These are phyloP conservation scores for Acanthacorydalis orientalis DNA, from an alignment of 2,888 invertebrate species.

Conservation along the genomic window DNA sequence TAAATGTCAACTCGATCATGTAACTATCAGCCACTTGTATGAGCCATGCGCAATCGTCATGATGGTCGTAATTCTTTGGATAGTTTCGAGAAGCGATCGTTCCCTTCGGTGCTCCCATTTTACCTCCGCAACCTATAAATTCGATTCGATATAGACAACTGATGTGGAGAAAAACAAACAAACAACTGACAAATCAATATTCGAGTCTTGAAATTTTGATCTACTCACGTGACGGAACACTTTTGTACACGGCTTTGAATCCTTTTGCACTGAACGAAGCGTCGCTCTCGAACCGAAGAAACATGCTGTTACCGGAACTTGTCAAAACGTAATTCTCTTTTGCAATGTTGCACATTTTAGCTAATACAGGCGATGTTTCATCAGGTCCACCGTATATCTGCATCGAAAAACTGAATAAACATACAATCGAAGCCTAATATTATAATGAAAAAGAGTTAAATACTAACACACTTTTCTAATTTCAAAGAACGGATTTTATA, in stretches of 20 bases:
- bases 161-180: too few species aligned
- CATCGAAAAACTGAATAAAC: too few species aligned
- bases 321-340: conserved; percentile 27
- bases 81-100: conserved; percentile 65
- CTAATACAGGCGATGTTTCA: conserved; percentile 34
- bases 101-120: conserved; percentile 40
- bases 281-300: conserved; percentile 50
- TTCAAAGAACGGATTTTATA: too few species aligned
- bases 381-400: conserved; percentile 46
- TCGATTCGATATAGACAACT: too few species aligned
- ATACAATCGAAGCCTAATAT: too few species aligned
- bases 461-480: too few species aligned
- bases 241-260: conserved; percentile 42
- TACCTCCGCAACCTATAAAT: conserved; percentile 72
- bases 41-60: conserved; percentile 62
- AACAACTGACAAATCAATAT: too few species aligned
- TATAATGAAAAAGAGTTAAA: too few species aligned
- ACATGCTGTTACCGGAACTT: conserved; percentile 50
- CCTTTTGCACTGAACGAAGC: conserved; percentile 36
- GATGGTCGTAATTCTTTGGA: conserved; percentile 59
- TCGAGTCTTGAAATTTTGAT: too few species aligned
- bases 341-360: conserved; percentile 40
- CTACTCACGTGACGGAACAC: conserved; percentile 31
- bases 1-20: conserved; percentile 48
- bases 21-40: conserved; percentile 51